Evolutionary conservation across 2,888 invertebrate genomes (phyloP).

Genomic region (Helicoverpa assulta): DNA sequence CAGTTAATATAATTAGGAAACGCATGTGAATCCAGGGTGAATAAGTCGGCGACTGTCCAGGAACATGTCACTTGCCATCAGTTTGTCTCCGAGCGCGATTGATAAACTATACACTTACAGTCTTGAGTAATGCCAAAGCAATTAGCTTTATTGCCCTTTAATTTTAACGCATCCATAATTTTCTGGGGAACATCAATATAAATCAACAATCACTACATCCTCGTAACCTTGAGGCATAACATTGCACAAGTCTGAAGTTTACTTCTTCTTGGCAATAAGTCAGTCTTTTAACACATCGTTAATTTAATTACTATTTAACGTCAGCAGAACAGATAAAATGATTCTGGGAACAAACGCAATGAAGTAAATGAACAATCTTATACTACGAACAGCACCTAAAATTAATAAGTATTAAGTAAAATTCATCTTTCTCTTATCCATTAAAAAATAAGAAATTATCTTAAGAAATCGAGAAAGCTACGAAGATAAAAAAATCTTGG

Average conservation of each 20-base stretch:
- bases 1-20: too few relatives aligned
- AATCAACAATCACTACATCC: constrained; percentile 32
- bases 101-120: constrained; percentile 32
- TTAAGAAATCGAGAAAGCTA: neutral
- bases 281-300: constrained; percentile 30
- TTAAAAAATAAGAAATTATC: too few relatives aligned
- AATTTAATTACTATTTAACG: constrained; percentile 23
- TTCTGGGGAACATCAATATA: constrained; percentile 38
- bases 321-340: constrained; percentile 10
- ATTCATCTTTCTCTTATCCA: too few relatives aligned
- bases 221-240: constrained; percentile 25
- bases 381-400: too few relatives aligned
- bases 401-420: too few relatives aligned
- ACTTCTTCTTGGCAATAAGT: constrained; percentile 36
- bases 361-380: neutral
- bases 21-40: neutral
- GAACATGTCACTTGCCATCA: constrained; percentile 16
- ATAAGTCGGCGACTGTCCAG: constrained; percentile 3
- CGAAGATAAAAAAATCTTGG: neutral
- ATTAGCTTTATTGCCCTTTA: constrained; percentile 45
- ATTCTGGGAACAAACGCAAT: neutral
- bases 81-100: constrained; percentile 10
- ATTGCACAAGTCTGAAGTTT: constrained; percentile 13
- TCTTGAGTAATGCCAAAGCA: constrained; percentile 45
- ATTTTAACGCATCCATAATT: constrained; percentile 34